A percentile compares a stretch with the other conserved stretches of the same genome.
Evolutionary conservation across 2,888 invertebrate species (phyloP).

Genomic region (Volucella inanis): DNA sequence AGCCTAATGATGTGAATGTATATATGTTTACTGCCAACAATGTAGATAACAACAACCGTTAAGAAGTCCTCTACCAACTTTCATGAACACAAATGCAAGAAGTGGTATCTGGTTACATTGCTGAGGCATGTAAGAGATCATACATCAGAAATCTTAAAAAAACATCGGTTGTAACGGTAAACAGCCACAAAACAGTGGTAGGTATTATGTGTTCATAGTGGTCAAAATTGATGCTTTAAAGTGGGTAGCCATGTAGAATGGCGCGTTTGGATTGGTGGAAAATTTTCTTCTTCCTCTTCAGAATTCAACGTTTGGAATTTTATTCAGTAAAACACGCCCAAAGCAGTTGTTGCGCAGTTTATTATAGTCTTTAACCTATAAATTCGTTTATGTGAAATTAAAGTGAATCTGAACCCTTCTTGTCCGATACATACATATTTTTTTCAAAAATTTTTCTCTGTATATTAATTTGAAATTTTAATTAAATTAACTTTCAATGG

Average conservation of each 20-base stretch:
- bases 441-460: too few relatives aligned
- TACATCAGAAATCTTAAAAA: not conserved
- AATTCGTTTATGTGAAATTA: not conserved
- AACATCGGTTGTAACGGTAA: conserved; percentile 34
- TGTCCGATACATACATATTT: too few relatives aligned
- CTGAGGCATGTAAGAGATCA: conserved; percentile 24
- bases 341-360: conserved; percentile 36
- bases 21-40: conserved; percentile 12
- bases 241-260: conserved; percentile 50
- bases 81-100: conserved; percentile 7
- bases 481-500: too few relatives aligned
- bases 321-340: conserved; percentile 51
- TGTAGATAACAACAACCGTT: conserved; percentile 18
- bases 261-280: conserved; percentile 55
- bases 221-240: conserved; percentile 38
- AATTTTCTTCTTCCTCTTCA: conserved; percentile 26
- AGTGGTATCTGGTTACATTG: conserved; percentile 25
- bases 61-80: conserved; percentile 9
- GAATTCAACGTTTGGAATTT: conserved; percentile 24
- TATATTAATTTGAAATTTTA: too few relatives aligned
- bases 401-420: too few relatives aligned
- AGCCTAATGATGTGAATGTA: not conserved
- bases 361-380: conserved; percentile 1
- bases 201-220: conserved; percentile 29
- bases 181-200: conserved; percentile 36